Conservation (phyloP, 2,113 vertebrate species). For the Mesitornis unicolor region DNA sequence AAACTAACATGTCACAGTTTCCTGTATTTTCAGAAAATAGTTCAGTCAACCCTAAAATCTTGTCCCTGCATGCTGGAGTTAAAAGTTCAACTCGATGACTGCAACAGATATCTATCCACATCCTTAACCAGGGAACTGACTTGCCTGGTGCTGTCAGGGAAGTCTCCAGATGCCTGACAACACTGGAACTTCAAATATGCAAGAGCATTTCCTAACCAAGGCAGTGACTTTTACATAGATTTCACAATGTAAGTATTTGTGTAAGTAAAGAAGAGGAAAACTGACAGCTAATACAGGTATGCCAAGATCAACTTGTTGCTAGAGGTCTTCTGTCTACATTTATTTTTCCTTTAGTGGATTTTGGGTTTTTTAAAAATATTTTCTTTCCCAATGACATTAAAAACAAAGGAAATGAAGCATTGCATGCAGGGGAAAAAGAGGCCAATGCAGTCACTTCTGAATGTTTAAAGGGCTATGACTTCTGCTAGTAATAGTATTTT, state of each 20-base stretch:
- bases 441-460: not conserved
- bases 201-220: not conserved
- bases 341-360: not conserved
- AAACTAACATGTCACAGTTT: not conserved
- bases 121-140: not conserved
- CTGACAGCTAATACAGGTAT: not conserved
- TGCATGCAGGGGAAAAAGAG: not conserved
- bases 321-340: not conserved
- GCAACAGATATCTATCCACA: not conserved
- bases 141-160: not conserved
- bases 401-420: not conserved
- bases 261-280: not conserved
- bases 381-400: not conserved
- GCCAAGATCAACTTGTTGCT: not conserved
- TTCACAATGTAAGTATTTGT: not conserved
- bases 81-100: not conserved
- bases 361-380: not conserved
- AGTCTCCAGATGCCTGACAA: not conserved
- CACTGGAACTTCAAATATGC: not conserved
- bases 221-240: not conserved
- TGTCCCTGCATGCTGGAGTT: constrained; percentile 4
- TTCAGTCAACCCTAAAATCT: not conserved
- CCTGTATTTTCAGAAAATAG: not conserved
- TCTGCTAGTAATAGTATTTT: not conserved
- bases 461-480: not conserved